Evolutionary conservation across 2,888 invertebrate species (phyloP).

Genomic region (Ypsolopha scabrella): DNA sequence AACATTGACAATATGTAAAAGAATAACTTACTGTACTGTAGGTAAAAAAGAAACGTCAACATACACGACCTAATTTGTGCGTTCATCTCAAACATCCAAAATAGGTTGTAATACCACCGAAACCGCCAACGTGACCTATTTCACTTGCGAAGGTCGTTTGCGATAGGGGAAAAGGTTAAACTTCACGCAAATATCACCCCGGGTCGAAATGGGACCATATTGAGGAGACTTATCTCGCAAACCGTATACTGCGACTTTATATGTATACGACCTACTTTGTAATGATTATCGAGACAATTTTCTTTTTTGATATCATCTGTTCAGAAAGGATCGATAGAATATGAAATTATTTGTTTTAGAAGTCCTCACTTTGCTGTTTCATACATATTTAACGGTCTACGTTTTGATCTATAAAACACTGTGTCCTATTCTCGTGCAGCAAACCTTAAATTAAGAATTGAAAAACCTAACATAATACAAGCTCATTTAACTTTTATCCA

Average conservation of each 20-base stretch:
- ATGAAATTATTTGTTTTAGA: too few relatives aligned
- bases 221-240: neutral
- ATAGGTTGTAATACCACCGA: neutral
- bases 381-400: too few relatives aligned
- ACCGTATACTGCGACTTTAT: neutral
- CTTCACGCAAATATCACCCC: neutral
- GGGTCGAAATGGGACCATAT: neutral
- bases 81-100: too few relatives aligned
- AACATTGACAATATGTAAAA: too few relatives aligned
- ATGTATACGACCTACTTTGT: neutral
- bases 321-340: too few relatives aligned
- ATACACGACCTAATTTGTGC: neutral
- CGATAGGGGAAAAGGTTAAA: constrained; percentile 1
- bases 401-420: too few relatives aligned
- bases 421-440: too few relatives aligned
- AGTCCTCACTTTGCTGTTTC: too few relatives aligned
- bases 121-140: neutral
- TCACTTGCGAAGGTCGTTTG: neutral
- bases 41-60: neutral
- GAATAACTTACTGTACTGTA: too few relatives aligned
- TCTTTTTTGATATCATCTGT: neutral
- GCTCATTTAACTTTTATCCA: too few relatives aligned
- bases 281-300: neutral
- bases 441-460: too few relatives aligned
- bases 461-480: too few relatives aligned